Evolutionary conservation across 2,797 vertebrate genomes (phyloP).

Genomic region (Melanotaenia trifasciata): DNA sequence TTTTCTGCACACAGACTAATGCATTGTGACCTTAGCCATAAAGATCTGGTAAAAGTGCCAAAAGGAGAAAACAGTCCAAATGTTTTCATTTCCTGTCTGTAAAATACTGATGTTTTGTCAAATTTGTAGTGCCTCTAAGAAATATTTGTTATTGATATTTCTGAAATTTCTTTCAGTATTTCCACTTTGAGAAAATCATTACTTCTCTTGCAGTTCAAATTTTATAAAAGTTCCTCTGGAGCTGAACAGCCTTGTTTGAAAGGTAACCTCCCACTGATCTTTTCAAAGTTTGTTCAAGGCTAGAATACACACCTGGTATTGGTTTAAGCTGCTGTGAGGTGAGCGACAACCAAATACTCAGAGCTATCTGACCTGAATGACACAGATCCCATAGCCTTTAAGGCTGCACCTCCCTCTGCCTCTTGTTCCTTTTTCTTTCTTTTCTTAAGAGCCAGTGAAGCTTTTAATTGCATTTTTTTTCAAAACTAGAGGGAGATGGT

Average conservation of each 20-base stretch:
- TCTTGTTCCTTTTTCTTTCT: background rate
- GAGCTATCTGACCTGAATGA: conserved; percentile 4
- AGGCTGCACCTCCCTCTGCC: background rate
- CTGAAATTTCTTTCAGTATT: background rate
- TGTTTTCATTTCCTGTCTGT: background rate
- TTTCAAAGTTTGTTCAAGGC: background rate
- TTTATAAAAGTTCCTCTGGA: conserved; percentile 1
- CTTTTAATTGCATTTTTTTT: conserved; percentile 18
- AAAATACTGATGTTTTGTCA: background rate
- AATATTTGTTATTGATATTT: background rate
- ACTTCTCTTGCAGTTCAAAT: background rate
- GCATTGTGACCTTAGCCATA: background rate
- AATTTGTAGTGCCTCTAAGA: background rate
- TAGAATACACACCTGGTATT: conserved; percentile 5
- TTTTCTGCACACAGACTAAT: background rate
- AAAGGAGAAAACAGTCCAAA: background rate
- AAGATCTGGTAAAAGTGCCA: background rate
- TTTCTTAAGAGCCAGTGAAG: conserved; percentile 3
- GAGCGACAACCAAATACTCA: background rate
- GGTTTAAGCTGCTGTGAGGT: conserved; percentile 10
- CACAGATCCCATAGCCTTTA: background rate
- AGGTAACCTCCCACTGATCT: background rate
- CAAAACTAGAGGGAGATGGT: background rate
- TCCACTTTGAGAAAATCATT: background rate
- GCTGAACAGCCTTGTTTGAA: conserved; percentile 1